phyloP scores from a whole-genome alignment of 2,888 invertebrate genomes.

The Mythimna lalbum region DNA sequence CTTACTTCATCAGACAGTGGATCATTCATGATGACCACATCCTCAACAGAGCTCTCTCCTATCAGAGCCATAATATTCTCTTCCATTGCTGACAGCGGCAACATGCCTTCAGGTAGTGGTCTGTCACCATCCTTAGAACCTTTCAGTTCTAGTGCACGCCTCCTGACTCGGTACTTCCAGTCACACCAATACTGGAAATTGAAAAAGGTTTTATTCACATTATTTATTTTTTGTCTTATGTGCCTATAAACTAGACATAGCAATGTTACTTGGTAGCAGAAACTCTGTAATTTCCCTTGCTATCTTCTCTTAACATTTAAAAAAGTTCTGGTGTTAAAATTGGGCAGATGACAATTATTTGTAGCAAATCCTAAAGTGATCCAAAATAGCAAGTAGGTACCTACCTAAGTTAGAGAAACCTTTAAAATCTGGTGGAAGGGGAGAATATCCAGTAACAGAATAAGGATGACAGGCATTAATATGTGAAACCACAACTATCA shows the following conservation, averaged over 20 bases:
- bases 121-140: slow-evolving; percentile 70
- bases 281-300: not conserved
- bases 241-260: not conserved
- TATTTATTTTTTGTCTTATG: too few relatives aligned
- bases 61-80: slow-evolving; percentile 76
- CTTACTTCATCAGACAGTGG: slow-evolving; percentile 73
- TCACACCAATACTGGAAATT: slow-evolving; percentile 81
- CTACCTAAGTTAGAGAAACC: too few relatives aligned
- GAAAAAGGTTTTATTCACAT: not conserved
- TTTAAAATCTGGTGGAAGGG: too few relatives aligned
- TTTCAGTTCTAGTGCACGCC: slow-evolving; percentile 77
- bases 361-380: too few relatives aligned
- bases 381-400: too few relatives aligned
- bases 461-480: too few relatives aligned
- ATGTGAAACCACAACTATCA: too few relatives aligned
- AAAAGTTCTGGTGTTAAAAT: too few relatives aligned
- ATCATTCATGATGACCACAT: slow-evolving; percentile 74
- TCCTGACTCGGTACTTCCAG: slow-evolving; percentile 80
- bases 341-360: too few relatives aligned
- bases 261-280: not conserved
- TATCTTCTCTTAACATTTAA: too few relatives aligned
- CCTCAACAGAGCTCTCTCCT: slow-evolving; percentile 73
- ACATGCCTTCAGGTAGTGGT: slow-evolving; percentile 70
- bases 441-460: too few relatives aligned
- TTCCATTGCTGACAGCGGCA: slow-evolving; percentile 74